Base-by-base conservation (phyloP, 2,888 invertebrate species). In the Sphinx pinastri region DNA sequence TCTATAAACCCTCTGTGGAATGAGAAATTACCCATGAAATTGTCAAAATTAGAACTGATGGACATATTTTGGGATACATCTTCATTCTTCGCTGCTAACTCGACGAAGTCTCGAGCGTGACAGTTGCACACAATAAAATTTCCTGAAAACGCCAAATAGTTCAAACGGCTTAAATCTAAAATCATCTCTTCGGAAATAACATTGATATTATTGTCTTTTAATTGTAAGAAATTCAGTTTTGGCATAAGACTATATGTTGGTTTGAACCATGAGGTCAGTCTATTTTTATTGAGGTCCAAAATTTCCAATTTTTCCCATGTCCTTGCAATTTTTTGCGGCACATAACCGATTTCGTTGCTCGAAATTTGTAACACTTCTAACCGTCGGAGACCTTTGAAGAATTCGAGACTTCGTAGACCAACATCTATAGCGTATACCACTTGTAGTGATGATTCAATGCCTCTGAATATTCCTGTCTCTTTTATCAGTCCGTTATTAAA, bases 51-150 rank as follows among this genome's bases (percentile, higher is more conserved):
- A 2, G 63, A 47, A 2, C 7, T 2, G 13, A 77, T 70, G 2
- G 47, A 8, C 5, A 8, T 51, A 4, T 74, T 58, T 0, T 74
- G 47, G 0, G 60, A 0, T 0, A 38, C 70, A 11, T 71, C 72
- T 70, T 83, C 84, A n/a, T 88, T 88, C 0, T 69, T 73, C 0
- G 79, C 73, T 0, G 88, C 88, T 16, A 88, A 76, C 54, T 95
- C 93, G 52, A 94, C 89, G 11, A 95, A 84, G n/a, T 95, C 93
- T 70, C 94, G 90, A 0, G 94, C 81, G 4, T 92, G 83, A 72
- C 96, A 96, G 68, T 94, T 95, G 77, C 96, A 96, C 0, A 95
- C 86, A 25, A 96, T 93, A 10, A 93, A 93, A 78, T 96, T 96
- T 0, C 89, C 89, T 0, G 94, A 92, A 0, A 96, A 68, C 0